phyloP scores from a whole-genome alignment of 2,888 invertebrate genomes.

The Dicyrtoma fusca region DNA sequence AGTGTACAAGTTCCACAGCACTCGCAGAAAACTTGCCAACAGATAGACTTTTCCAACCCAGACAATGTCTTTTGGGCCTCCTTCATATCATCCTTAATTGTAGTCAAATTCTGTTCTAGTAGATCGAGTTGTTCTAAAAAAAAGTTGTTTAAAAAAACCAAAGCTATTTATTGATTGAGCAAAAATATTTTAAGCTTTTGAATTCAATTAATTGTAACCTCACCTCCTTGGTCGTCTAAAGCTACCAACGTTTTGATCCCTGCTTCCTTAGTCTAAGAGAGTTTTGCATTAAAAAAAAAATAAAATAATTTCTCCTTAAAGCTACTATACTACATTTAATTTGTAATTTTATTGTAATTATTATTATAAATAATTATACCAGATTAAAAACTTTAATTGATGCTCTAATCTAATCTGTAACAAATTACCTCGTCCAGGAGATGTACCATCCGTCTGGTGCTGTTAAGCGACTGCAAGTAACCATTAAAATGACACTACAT shows the following conservation, averaged over 20 bases:
- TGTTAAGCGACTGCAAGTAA: conserved; percentile 81
- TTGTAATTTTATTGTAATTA: too few relatives aligned
- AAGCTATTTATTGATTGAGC: too few relatives aligned
- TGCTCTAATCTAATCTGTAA: too few relatives aligned
- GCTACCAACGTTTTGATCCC: conserved; percentile 99
- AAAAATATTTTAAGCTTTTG: too few relatives aligned
- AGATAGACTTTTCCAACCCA: conserved; percentile 40
- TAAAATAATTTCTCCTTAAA: too few relatives aligned
- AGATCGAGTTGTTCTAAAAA: conserved; percentile 42
- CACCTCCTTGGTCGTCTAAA: conserved; percentile 99
- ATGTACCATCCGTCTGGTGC: conserved; percentile 88
- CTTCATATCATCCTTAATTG: conserved; percentile 45
- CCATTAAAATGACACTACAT: background rate
- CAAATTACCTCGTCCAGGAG: conserved; percentile 94
- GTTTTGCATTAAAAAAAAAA: background rate
- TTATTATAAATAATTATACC: too few relatives aligned
- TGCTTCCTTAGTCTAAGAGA: conserved; percentile 93
- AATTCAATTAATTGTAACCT: too few relatives aligned
- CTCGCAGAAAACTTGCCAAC: conserved; percentile 41
- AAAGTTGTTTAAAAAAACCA: too few relatives aligned
- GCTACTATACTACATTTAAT: too few relatives aligned
- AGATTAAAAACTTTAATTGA: too few relatives aligned
- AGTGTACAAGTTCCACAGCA: conserved; percentile 40
- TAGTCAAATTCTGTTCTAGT: conserved; percentile 39
- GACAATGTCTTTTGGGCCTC: conserved; percentile 42